Percentiles rank a stretch among this genome's conserved stretches.
Conservation (phyloP, 1,140 invertebrate genomes). For the Drosophila willistoni region DNA sequence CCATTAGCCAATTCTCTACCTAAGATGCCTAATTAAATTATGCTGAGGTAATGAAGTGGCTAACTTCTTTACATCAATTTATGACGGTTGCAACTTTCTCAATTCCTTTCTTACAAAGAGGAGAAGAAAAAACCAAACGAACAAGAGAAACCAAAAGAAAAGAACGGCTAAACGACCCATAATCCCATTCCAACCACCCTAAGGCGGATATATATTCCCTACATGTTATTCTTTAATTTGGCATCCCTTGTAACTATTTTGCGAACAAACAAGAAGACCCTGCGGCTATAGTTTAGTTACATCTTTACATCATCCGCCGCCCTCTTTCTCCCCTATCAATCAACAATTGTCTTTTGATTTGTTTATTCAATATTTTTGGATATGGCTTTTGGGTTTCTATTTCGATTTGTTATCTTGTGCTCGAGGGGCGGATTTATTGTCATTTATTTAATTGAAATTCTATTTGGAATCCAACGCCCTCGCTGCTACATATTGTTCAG, state of each 20-base stretch:
- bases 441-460: constrained; percentile 75
- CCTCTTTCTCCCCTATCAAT: constrained; percentile 34
- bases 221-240: constrained; percentile 55
- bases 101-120: neutral
- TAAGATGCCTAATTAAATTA: constrained; percentile 67
- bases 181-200: neutral
- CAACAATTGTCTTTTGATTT: constrained; percentile 58
- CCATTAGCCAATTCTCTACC: constrained; percentile 5
- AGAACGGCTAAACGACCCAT: neutral
- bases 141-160: neutral
- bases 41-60: constrained; percentile 66
- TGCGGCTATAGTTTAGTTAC: constrained; percentile 14
- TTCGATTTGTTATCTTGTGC: neutral
- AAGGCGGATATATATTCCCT: neutral
- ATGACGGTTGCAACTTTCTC: constrained; percentile 40
- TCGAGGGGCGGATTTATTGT: constrained; percentile 25
- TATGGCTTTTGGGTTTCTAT: constrained; percentile 36
- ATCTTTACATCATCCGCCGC: neutral
- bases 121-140: neutral
- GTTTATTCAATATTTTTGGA: constrained; percentile 67
- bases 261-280: constrained; percentile 33
- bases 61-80: constrained; percentile 70
- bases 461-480: constrained; percentile 60
- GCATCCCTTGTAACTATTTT: constrained; percentile 38
- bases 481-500: constrained; percentile 15